These are phyloP conservation scores for Eriocheir sinensis DNA, from an alignment of 1,140 invertebrate genomes.

Conservation along the genomic window DNA sequence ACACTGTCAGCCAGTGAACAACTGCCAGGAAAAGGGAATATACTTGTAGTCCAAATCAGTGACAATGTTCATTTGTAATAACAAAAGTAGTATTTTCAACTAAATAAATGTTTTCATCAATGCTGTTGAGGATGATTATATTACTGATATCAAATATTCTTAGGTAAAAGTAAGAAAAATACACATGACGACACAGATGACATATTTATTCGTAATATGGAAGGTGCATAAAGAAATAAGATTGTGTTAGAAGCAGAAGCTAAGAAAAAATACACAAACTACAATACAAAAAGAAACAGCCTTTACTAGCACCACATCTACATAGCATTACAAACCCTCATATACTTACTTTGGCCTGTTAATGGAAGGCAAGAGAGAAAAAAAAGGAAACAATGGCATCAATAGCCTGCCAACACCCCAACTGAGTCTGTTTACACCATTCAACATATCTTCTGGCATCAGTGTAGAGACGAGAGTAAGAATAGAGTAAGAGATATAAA, in stretches of 20 bases:
- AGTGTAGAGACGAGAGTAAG: slow-evolving; percentile 46
- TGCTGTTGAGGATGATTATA: background rate
- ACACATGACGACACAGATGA: slow-evolving; percentile 48
- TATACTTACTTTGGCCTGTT: slow-evolving; percentile 77
- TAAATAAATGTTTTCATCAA: too few species aligned
- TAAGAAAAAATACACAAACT: slow-evolving; percentile 58
- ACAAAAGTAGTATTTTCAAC: too few species aligned
- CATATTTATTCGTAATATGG: background rate
- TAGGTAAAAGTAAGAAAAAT: background rate
- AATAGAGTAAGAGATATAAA: slow-evolving; percentile 60
- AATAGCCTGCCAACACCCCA: slow-evolving; percentile 75
- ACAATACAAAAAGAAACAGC: slow-evolving; percentile 64
- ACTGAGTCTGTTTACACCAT: slow-evolving; percentile 71
- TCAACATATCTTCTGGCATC: slow-evolving; percentile 72
- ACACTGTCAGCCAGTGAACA: too few species aligned
- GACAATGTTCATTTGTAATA: too few species aligned
- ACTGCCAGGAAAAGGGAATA: too few species aligned
- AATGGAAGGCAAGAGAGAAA: slow-evolving; percentile 78
- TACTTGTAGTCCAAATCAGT: too few species aligned
- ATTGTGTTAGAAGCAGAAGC: slow-evolving; percentile 53
- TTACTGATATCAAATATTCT: background rate
- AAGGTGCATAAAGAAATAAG: slow-evolving; percentile 46
- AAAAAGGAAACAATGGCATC: slow-evolving; percentile 79
- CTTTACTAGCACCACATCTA: slow-evolving; percentile 76
- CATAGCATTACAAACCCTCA: slow-evolving; percentile 75